Conservation (phyloP, 2,888 invertebrate genomes). For the Morinoia aosen region DNA sequence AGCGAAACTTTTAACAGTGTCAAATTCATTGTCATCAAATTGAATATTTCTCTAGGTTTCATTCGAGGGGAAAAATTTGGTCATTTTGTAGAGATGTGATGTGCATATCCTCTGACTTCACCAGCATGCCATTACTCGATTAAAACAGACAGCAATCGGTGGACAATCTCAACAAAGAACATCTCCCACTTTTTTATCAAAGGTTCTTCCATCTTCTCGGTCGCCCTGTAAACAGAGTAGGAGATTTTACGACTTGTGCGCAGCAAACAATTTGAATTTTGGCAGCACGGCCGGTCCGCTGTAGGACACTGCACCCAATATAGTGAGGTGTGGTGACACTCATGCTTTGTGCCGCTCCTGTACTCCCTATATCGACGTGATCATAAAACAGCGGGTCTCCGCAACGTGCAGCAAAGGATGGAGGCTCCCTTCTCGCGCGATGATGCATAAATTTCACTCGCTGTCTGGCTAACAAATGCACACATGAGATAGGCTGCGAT, state of each 20-base stretch:
- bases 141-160: neutral
- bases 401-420: neutral
- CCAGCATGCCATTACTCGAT: neutral
- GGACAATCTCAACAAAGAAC: neutral
- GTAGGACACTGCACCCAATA: neutral
- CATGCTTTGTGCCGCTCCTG: neutral
- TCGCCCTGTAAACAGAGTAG: neutral
- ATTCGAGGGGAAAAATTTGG: neutral
- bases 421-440: neutral
- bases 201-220: neutral
- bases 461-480: neutral
- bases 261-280: slow-evolving; percentile 2
- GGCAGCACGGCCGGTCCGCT: neutral
- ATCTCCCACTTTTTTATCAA: neutral
- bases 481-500: neutral
- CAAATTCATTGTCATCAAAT: neutral
- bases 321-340: neutral
- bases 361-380: neutral
- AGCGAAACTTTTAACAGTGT: too few species aligned
- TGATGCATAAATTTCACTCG: neutral
- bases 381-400: neutral
- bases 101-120: neutral
- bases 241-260: neutral
- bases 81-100: neutral
- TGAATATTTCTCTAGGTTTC: neutral